Evolutionary conservation across 2,888 invertebrate species (phyloP).

Genomic region (Morpho achilles): DNA sequence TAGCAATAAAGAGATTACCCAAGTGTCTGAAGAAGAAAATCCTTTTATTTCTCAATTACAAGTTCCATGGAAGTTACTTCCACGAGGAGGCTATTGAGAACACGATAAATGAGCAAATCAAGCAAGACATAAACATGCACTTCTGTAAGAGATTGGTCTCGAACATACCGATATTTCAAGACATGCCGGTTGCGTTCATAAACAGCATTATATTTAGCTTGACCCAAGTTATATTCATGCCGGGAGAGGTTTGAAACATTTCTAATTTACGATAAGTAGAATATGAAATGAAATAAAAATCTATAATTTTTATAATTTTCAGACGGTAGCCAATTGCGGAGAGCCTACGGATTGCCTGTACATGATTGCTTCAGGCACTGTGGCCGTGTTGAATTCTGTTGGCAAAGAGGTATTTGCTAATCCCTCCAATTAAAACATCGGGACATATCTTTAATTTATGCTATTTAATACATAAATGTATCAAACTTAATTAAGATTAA

Average conservation of each 20-base stretch:
- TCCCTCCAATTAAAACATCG: too few relatives aligned
- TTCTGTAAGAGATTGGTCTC: constrained; percentile 74
- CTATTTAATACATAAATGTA: too few relatives aligned
- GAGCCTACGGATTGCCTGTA: constrained; percentile 76
- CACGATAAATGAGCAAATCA: constrained; percentile 60
- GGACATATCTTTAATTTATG: too few relatives aligned
- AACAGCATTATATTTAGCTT: constrained; percentile 72
- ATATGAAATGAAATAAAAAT: too few relatives aligned
- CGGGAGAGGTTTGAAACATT: constrained; percentile 62
- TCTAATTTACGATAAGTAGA: too few relatives aligned
- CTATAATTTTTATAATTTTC: constrained; percentile 22
- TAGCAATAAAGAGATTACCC: constrained; percentile 44
- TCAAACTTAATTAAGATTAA: too few relatives aligned
- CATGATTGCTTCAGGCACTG: constrained; percentile 80
- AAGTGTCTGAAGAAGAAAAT: constrained; percentile 44
- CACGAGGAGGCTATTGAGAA: constrained; percentile 46
- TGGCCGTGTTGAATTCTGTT: constrained; percentile 73
- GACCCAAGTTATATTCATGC: constrained; percentile 74
- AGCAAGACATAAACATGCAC: constrained; percentile 76
- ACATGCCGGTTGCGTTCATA: constrained; percentile 68
- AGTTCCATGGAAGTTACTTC: constrained; percentile 50
- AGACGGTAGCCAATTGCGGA: constrained; percentile 76
- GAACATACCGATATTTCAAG: constrained; percentile 74
- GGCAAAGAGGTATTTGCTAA: constrained; percentile 66
- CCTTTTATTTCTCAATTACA: constrained; percentile 47